Evolutionary conservation across 1,140 invertebrate species (phyloP), one percentile per base, ranked within the genome.

Genomic region (Microvelia longipes): DNA sequence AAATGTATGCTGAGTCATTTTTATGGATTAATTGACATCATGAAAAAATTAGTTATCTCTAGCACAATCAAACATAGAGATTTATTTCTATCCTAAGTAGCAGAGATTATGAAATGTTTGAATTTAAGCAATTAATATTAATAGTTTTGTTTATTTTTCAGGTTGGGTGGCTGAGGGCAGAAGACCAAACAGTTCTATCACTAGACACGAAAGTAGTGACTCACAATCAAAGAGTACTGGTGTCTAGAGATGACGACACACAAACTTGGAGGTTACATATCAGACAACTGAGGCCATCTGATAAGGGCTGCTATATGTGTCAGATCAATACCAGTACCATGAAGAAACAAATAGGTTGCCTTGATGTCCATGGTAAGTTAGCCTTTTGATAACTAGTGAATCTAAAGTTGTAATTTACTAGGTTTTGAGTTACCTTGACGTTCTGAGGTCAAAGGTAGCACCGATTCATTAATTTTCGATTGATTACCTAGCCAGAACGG

Each of bases 101-200:
- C n/a, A n/a, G n/a, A n/a, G n/a, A n/a, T 50, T 50, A 11, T 11
- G 5, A 11, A 11, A 5, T 50, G 5, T 50, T 50, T 50, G 5
- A 50, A 11, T 50, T 50, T 11, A 11, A 11, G 5, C 35, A 11
- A 50, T 50, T 50, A 50, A 11, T 50, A 11, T 50, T 50, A 50
- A 50, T 19, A 11, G 5, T 50, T 50, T 50, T 50, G 5, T 64
- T 2, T 64, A 13, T 15, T 64, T 5, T 25, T 15, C 79, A 95
- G 93, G 91, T 95, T 28, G 92, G 90, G n/a, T 95, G 92, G 92
- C 84, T 95, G 74, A 85, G 89, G 75, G 89, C 88, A 0, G 91
- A 92, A 73, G 91, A 93, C 77, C 91, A 94, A 80, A 94, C 91
- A 19, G 90, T 95, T 35, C 81, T 94, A 19, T 90, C 91, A 0